Conservation (phyloP, 2,888 invertebrate species). For the Luperina testacea region DNA sequence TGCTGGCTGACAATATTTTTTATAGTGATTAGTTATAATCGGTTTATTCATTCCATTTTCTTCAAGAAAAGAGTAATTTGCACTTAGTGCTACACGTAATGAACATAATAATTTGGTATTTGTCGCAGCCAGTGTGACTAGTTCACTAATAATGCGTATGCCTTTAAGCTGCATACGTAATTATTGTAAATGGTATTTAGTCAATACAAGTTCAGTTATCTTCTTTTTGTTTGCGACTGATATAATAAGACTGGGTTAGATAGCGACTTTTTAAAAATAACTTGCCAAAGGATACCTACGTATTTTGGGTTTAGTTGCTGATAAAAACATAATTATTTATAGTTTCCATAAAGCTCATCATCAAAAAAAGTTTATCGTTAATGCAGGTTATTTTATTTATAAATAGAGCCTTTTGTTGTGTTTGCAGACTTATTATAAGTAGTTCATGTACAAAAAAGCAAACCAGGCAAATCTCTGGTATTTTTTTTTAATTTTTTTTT, state of each 20-base stretch:
- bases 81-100: not conserved
- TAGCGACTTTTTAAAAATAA: not conserved
- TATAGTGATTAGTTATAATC: not conserved
- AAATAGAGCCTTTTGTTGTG: not conserved
- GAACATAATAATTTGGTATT: slow-evolving; percentile 26
- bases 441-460: not conserved
- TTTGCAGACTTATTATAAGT: not conserved
- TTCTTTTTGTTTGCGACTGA: slow-evolving; percentile 5
- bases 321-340: not conserved
- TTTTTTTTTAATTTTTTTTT: not conserved
- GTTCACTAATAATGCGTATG: slow-evolving; percentile 40
- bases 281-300: not conserved
- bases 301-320: not conserved
- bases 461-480: not conserved
- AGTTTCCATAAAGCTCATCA: not conserved
- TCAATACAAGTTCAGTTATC: slow-evolving; percentile 3
- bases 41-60: slow-evolving; percentile 1
- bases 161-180: slow-evolving; percentile 9
- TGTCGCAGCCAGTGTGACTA: slow-evolving; percentile 4
- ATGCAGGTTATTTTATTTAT: not conserved
- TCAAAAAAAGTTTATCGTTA: not conserved
- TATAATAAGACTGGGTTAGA: not conserved
- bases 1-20: too few relatives aligned
- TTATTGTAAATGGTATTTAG: slow-evolving; percentile 39
- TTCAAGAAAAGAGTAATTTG: not conserved